These are phyloP conservation scores for Euphydryas editha DNA, from an alignment of 2,888 invertebrate genomes.

Conservation along the genomic window DNA sequence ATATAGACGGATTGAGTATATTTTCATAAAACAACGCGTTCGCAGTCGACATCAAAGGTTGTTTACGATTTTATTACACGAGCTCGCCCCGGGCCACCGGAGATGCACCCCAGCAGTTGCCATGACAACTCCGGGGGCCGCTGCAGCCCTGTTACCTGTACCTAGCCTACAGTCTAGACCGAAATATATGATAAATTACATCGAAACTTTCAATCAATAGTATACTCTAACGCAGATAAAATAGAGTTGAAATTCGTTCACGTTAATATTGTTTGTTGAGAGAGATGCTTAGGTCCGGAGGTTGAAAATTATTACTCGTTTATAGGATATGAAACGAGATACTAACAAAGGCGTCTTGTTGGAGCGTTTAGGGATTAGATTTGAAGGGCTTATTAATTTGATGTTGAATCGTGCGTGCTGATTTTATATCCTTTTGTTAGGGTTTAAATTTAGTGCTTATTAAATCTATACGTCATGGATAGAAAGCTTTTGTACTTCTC, in stretches of 20 bases:
- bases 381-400: slow-evolving; percentile 33
- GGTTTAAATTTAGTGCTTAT: background rate
- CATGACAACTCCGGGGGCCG: slow-evolving; percentile 45
- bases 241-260: slow-evolving; percentile 6
- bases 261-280: background rate
- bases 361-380: slow-evolving; percentile 29
- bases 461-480: background rate
- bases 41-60: slow-evolving; percentile 34
- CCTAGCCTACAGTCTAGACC: slow-evolving; percentile 32
- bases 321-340: slow-evolving; percentile 32
- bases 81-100: slow-evolving; percentile 36
- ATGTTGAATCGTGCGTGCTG: slow-evolving; percentile 17
- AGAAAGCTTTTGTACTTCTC: background rate
- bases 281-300: slow-evolving; percentile 18
- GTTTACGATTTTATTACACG: slow-evolving; percentile 42
- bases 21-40: slow-evolving; percentile 31
- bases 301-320: slow-evolving; percentile 34
- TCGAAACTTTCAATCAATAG: background rate
- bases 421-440: slow-evolving; percentile 17
- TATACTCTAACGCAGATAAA: background rate
- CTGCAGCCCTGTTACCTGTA: slow-evolving; percentile 28
- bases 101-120: slow-evolving; percentile 46
- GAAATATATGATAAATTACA: slow-evolving; percentile 17
- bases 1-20: slow-evolving; percentile 12
- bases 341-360: slow-evolving; percentile 33